phyloP scores from a whole-genome alignment of 2,888 invertebrate genomes.

The Salpingus planirostris region DNA sequence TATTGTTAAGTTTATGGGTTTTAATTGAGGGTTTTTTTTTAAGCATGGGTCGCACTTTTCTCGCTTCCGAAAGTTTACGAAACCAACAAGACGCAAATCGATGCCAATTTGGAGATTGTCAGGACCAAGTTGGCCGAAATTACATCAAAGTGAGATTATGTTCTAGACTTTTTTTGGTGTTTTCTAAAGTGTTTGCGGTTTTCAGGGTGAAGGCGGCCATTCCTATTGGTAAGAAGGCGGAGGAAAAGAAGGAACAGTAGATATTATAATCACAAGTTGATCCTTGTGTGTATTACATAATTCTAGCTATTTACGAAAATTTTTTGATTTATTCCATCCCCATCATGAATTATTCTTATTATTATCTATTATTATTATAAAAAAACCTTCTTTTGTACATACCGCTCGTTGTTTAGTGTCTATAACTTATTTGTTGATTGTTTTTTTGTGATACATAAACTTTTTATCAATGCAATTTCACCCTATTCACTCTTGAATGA shows the following conservation, averaged over 20 bases:
- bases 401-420: too few species aligned
- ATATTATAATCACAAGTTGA: conserved; percentile 5
- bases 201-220: conserved; percentile 72
- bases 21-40: conserved; percentile 17
- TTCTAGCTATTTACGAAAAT: conserved; percentile 19
- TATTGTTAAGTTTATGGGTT: neutral
- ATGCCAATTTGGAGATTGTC: conserved; percentile 82
- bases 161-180: conserved; percentile 2
- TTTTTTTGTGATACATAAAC: conserved; percentile 24
- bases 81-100: conserved; percentile 88
- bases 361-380: conserved; percentile 16
- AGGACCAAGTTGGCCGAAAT: conserved; percentile 82
- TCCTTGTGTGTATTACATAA: conserved; percentile 18
- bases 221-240: conserved; percentile 79
- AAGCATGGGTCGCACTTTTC: conserved; percentile 88
- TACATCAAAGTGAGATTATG: conserved; percentile 69
- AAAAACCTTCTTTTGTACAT: too few species aligned
- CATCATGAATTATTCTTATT: conserved; percentile 21
- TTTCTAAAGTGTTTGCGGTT: conserved; percentile 5
- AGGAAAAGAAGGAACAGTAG: conserved; percentile 76
- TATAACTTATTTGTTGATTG: conserved; percentile 15
- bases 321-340: conserved; percentile 20
- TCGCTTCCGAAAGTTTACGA: conserved; percentile 94
- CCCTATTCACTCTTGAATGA: neutral
- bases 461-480: conserved; percentile 22